Conservation (phyloP, 2,113 vertebrate species). For the Labrus mixtus region DNA sequence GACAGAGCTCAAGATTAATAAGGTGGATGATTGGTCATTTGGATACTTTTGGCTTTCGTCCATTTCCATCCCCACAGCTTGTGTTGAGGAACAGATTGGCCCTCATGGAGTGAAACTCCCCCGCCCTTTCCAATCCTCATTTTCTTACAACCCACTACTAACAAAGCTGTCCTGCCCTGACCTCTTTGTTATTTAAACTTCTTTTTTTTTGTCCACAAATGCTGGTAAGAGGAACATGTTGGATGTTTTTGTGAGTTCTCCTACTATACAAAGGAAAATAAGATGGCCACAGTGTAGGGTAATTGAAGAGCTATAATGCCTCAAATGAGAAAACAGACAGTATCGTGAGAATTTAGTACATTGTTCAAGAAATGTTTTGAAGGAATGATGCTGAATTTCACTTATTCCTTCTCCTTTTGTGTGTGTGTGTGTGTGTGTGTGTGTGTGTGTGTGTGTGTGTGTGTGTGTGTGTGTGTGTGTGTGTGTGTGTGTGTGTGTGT, state of each 20-base stretch:
- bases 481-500: too few relatives aligned
- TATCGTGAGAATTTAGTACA: not conserved
- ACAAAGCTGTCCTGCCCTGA: constrained; percentile 10
- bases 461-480: too few relatives aligned
- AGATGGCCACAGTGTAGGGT: too few relatives aligned
- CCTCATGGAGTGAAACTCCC: constrained; percentile 27
- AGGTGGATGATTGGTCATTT: constrained; percentile 37
- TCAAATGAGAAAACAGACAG: not conserved
- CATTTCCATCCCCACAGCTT: constrained; percentile 33
- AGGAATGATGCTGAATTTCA: too few relatives aligned
- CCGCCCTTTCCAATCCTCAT: constrained; percentile 14
- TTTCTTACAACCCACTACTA: constrained; percentile 19
- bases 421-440: too few relatives aligned
- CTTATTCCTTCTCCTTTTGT: too few relatives aligned
- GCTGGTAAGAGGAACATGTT: too few relatives aligned
- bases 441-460: too few relatives aligned
- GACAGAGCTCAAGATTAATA: constrained; percentile 30
- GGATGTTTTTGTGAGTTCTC: too few relatives aligned
- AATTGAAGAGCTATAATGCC: not conserved
- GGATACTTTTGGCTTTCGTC: constrained; percentile 27
- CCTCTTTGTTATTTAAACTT: constrained; percentile 5
- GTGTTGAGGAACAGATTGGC: constrained; percentile 36
- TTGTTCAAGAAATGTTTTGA: too few relatives aligned
- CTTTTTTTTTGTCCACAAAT: not conserved
- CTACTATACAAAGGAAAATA: too few relatives aligned